Percentiles rank a stretch among this genome's conserved stretches.
Conservation (phyloP, 2,797 vertebrate genomes). For the Spheniscus humboldti region DNA sequence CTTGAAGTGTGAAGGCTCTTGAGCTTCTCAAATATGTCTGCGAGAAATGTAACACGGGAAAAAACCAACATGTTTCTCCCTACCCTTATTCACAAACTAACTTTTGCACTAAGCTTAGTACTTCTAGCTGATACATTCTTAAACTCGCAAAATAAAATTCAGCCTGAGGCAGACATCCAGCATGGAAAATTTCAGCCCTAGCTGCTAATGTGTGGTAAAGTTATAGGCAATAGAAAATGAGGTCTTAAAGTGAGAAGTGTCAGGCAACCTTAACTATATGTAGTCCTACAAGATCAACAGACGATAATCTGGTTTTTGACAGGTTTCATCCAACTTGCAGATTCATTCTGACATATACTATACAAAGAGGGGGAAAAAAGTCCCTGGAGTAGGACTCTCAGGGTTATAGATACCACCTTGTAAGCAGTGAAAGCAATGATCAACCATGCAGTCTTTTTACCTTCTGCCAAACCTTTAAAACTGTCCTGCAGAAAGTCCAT, state of each 20-base stretch:
- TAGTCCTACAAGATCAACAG: conserved; percentile 13
- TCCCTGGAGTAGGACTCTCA: background rate
- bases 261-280: conserved; percentile 38
- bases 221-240: conserved; percentile 43
- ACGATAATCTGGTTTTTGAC: conserved; percentile 54
- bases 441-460: background rate
- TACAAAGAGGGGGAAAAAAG: background rate
- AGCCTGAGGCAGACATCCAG: conserved; percentile 56
- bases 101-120: conserved; percentile 28
- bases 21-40: conserved; percentile 60
- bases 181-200: conserved; percentile 56
- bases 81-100: conserved; percentile 54
- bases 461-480: background rate
- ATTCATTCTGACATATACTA: background rate
- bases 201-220: conserved; percentile 53
- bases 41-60: conserved; percentile 38
- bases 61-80: conserved; percentile 59
- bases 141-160: conserved; percentile 52
- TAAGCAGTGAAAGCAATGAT: background rate
- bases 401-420: background rate
- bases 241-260: conserved; percentile 51
- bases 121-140: conserved; percentile 51
- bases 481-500: background rate
- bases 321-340: conserved; percentile 37
- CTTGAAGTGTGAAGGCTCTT: conserved; percentile 65